phyloP scores from a whole-genome alignment of 2,888 invertebrate genomes.

The Sinotaia quadrata region DNA sequence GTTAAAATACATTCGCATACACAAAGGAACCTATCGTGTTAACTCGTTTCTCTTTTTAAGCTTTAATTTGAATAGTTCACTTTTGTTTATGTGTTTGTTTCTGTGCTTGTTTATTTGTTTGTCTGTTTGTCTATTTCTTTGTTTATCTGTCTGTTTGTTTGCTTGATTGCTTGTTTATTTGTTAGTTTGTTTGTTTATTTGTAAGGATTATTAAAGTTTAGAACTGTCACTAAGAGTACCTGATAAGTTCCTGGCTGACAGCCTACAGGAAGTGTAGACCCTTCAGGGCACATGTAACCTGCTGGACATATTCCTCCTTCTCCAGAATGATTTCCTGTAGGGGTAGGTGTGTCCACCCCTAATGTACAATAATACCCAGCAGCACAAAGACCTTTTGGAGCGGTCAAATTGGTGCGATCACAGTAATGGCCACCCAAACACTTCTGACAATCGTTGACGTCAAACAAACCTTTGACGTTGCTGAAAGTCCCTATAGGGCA shows the following conservation, averaged over 20 bases:
- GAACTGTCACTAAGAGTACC: too few relatives aligned
- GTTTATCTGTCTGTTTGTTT: too few relatives aligned
- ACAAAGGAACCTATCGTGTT: too few relatives aligned
- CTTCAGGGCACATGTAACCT: conserved; percentile 62
- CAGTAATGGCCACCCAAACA: conserved; percentile 63
- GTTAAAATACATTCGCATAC: too few relatives aligned
- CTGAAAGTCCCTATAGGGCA: conserved; percentile 68
- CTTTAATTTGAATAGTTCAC: too few relatives aligned
- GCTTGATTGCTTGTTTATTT: too few relatives aligned
- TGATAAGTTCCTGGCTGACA: conserved; percentile 68
- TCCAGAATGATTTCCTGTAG: conserved; percentile 66
- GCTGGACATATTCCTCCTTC: conserved; percentile 66
- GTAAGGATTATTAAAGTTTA: too few relatives aligned
- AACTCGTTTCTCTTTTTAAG: too few relatives aligned
- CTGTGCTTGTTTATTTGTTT: too few relatives aligned
- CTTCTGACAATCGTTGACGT: conserved; percentile 50
- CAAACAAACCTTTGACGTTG: conserved; percentile 59
- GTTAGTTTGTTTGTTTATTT: too few relatives aligned
- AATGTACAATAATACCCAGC: conserved; percentile 66
- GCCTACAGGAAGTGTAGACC: conserved; percentile 55
- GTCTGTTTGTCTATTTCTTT: too few relatives aligned
- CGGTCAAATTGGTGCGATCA: conserved; percentile 63
- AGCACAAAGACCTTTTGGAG: conserved; percentile 59
- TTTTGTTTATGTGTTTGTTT: too few relatives aligned
- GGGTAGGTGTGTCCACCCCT: conserved; percentile 64